These are phyloP conservation scores for Scaptomyza hsui DNA, from an alignment of 1,140 invertebrate species.

Conservation along the genomic window DNA sequence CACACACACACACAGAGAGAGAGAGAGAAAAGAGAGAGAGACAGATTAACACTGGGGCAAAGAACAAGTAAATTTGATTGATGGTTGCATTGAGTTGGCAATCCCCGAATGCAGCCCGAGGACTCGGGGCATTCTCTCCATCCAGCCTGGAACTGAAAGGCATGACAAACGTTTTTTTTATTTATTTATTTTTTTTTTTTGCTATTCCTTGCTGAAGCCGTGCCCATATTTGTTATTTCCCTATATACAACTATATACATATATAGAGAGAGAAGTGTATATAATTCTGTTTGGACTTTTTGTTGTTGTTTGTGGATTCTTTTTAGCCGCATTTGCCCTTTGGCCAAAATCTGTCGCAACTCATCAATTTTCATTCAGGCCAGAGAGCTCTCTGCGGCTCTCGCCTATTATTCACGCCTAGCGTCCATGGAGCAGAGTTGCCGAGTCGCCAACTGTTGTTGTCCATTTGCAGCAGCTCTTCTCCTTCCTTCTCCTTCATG, in stretches of 20 bases:
- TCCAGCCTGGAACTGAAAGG: constrained; percentile 25
- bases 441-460: constrained; percentile 25
- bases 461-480: neutral
- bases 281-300: constrained; percentile 4
- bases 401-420: constrained; percentile 75
- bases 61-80: constrained; percentile 61
- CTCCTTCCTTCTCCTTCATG: neutral
- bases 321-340: constrained; percentile 66
- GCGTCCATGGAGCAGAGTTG: constrained; percentile 32
- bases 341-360: constrained; percentile 83
- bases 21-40: too few relatives aligned
- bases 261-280: neutral
- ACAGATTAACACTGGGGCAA: constrained; percentile 19
- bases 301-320: constrained; percentile 27
- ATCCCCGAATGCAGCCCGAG: constrained; percentile 49
- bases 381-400: constrained; percentile 21
- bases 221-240: constrained; percentile 23
- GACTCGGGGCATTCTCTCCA: constrained; percentile 5
- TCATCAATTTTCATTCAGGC: constrained; percentile 81
- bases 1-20: constrained; percentile 24
- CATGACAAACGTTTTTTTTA: constrained; percentile 71
- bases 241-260: constrained; percentile 7
- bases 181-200: constrained; percentile 7
- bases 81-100: constrained; percentile 72
- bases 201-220: constrained; percentile 11